Conservation (phyloP, 1,140 invertebrate species). For the Habropoda laboriosa region DNA sequence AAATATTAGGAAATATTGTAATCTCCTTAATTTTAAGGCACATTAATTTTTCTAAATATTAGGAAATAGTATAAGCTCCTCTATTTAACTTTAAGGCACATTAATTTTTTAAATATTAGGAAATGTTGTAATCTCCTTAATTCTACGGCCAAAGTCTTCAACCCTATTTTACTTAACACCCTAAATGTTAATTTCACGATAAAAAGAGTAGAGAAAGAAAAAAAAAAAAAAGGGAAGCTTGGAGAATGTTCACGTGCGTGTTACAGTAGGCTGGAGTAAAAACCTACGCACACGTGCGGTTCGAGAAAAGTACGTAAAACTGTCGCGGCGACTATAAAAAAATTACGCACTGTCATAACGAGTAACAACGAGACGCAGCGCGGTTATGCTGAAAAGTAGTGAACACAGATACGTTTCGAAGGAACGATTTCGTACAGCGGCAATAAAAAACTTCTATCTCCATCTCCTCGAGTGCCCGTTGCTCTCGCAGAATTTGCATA, state of each 20-base stretch:
- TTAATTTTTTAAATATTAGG: too few relatives aligned
- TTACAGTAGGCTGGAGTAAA: neutral
- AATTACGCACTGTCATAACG: neutral
- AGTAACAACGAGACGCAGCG: neutral
- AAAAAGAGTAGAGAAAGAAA: too few relatives aligned
- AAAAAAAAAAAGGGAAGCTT: neutral
- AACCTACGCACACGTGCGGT: neutral
- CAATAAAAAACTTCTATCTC: slow-evolving; percentile 35
- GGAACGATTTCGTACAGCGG: neutral
- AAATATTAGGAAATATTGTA: too few relatives aligned
- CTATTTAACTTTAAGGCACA: too few relatives aligned
- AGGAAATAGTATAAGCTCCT: too few relatives aligned
- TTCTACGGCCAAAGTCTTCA: too few relatives aligned
- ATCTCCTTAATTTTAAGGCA: too few relatives aligned
- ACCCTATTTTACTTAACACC: too few relatives aligned
- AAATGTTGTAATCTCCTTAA: too few relatives aligned
- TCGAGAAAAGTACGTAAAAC: neutral
- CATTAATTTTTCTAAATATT: too few relatives aligned
- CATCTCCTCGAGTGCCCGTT: neutral
- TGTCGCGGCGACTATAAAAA: neutral
- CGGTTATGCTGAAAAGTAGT: neutral
- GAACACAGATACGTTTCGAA: neutral
- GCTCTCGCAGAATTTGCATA: slow-evolving; percentile 36
- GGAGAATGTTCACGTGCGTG: neutral
- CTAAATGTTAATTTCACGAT: too few relatives aligned